Conservation (phyloP, 1,140 invertebrate species). For the Eurosta solidaginis region DNA sequence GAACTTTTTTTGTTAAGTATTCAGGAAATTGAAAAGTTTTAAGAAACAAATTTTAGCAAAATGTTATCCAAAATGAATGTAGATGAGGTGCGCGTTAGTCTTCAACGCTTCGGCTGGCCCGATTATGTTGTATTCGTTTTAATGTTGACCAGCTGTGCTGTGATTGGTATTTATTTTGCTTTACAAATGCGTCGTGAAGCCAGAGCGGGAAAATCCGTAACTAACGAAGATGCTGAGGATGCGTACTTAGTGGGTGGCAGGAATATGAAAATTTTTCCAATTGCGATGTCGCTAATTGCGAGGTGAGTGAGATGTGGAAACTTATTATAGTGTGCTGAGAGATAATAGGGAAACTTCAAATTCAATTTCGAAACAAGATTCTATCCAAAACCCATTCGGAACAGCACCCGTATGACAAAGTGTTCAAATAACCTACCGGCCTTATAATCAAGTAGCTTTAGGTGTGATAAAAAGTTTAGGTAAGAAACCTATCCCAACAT, state of each 20-base stretch:
- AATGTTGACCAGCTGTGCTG: slow-evolving; percentile 74
- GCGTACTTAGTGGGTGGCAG: slow-evolving; percentile 85
- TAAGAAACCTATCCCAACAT: no score
- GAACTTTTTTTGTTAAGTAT: no score
- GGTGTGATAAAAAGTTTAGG: no score
- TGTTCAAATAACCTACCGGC: no score
- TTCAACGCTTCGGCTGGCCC: slow-evolving; percentile 69
- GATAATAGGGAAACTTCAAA: no score
- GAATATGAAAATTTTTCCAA: slow-evolving; percentile 79
- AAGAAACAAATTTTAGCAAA: neutral
- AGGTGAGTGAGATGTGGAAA: slow-evolving; percentile 67
- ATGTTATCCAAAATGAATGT: slow-evolving; percentile 58
- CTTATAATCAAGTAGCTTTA: no score
- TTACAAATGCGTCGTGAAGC: slow-evolving; percentile 61
- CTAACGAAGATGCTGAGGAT: slow-evolving; percentile 45
- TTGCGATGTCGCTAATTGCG: slow-evolving; percentile 80
- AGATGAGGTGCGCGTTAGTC: slow-evolving; percentile 64
- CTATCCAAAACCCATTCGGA: no score
- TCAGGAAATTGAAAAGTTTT: no score
- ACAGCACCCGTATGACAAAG: no score
- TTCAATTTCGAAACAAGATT: no score
- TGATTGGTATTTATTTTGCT: slow-evolving; percentile 80
- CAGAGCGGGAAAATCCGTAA: slow-evolving; percentile 68
- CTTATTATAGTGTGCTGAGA: no score
- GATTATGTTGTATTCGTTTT: slow-evolving; percentile 75